Conservation (phyloP, 2,113 vertebrate genomes). For the Elachura formosa region DNA sequence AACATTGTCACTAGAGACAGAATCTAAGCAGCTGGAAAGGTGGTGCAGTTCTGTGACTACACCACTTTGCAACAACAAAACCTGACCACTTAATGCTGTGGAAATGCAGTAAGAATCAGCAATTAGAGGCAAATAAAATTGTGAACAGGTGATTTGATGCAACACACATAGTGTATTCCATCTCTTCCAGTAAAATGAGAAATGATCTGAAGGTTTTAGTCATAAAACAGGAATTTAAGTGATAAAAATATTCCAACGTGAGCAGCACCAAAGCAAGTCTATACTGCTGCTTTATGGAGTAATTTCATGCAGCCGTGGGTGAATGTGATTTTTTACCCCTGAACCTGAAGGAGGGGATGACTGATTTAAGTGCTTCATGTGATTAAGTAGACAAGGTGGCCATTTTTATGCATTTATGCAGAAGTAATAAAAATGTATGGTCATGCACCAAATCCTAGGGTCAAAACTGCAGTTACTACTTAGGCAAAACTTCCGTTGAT, state of each 20-base stretch:
- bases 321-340: background rate
- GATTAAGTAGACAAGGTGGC: constrained; percentile 31
- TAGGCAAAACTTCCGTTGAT: background rate
- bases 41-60: background rate
- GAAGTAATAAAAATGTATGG: constrained; percentile 24
- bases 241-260: background rate
- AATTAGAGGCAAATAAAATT: background rate
- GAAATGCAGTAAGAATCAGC: background rate
- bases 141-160: background rate
- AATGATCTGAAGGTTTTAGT: background rate
- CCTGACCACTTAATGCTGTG: background rate
- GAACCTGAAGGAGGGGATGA: background rate
- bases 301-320: constrained; percentile 7
- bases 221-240: background rate
- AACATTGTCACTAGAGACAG: background rate
- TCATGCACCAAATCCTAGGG: constrained; percentile 14
- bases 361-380: constrained; percentile 26
- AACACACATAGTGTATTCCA: background rate
- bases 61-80: background rate
- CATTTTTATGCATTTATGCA: constrained; percentile 49
- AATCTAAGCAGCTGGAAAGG: background rate
- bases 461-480: constrained; percentile 9
- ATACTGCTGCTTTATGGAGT: background rate
- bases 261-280: background rate
- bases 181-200: background rate